Evolutionary conservation across 2,888 invertebrate species (phyloP).

Genomic region (Yponomeuta cagnagella): DNA sequence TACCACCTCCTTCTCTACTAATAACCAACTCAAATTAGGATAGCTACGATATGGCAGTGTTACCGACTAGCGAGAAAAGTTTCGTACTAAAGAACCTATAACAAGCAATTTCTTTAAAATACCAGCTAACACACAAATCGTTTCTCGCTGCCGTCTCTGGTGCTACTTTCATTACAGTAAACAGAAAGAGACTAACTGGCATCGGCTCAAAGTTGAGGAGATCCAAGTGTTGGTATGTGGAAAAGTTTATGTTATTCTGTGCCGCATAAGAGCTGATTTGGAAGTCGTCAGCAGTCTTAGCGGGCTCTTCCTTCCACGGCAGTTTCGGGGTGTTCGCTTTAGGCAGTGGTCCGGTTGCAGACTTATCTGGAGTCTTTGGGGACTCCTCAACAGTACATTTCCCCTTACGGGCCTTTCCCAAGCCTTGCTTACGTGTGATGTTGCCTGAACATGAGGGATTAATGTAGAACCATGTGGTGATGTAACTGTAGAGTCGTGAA

Average conservation of each 20-base stretch:
- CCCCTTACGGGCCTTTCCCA: slow-evolving; percentile 43
- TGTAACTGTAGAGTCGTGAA: slow-evolving; percentile 3
- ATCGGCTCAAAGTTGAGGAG: slow-evolving; percentile 57
- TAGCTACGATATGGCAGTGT: slow-evolving; percentile 64
- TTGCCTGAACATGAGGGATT: slow-evolving; percentile 43
- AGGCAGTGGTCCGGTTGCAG: slow-evolving; percentile 10
- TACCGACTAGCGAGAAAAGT: slow-evolving; percentile 23
- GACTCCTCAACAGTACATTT: slow-evolving; percentile 40
- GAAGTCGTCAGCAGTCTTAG: slow-evolving; percentile 23
- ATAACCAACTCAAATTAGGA: slow-evolving; percentile 17
- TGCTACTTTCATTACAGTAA: not conserved
- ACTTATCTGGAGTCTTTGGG: slow-evolving; percentile 38
- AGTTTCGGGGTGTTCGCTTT: slow-evolving; percentile 32
- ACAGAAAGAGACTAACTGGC: slow-evolving; percentile 54
- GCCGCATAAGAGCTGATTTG: slow-evolving; percentile 31
- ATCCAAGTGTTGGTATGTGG: slow-evolving; percentile 55
- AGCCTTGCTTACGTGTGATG: slow-evolving; percentile 56
- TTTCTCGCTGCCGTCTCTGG: not conserved
- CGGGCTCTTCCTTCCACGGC: slow-evolving; percentile 44
- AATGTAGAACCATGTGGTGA: not conserved
- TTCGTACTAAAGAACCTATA: not conserved
- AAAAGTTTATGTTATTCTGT: slow-evolving; percentile 32
- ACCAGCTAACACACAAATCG: not conserved
- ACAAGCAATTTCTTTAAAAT: not conserved
- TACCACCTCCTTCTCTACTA: not conserved